These are phyloP conservation scores for Clytia hemisphaerica DNA, from an alignment of 30 jellyfish, hydroid and myxozoan species.

Conservation along the genomic window DNA sequence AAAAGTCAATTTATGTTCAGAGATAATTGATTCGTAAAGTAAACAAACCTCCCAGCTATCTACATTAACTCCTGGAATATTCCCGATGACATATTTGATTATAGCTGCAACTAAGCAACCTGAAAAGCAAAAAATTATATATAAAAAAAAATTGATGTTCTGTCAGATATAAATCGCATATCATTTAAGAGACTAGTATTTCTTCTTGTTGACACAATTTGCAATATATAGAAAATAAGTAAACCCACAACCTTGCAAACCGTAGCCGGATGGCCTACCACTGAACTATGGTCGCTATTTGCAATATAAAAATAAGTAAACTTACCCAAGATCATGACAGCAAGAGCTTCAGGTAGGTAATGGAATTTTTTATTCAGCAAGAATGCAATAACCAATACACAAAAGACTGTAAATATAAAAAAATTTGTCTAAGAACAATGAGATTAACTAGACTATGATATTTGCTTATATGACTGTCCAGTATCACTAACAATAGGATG, in stretches of 20 bases:
- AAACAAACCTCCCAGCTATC: conserved; percentile 55
- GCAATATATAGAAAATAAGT: too few relatives aligned
- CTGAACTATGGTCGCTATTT: too few relatives aligned
- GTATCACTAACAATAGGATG: too few relatives aligned
- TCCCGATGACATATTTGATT: conserved; percentile 46
- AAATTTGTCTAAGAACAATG: not conserved
- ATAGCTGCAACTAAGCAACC: conserved; percentile 57
- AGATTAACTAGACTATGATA: not conserved
- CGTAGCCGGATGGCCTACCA: too few relatives aligned
- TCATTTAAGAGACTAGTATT: not conserved
- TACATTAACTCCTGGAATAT: conserved; percentile 48
- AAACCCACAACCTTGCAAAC: not conserved
- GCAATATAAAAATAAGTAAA: not conserved
- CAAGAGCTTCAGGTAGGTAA: conserved; percentile 79
- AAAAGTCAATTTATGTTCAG: not conserved
- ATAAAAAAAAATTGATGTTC: too few relatives aligned
- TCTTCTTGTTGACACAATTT: conserved; percentile 1
- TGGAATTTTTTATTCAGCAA: conserved; percentile 55
- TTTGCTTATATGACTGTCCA: too few relatives aligned
- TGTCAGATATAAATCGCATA: not conserved
- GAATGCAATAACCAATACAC: conserved; percentile 54
- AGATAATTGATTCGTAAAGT: not conserved
- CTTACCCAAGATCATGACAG: conserved; percentile 78
- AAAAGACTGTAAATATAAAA: conserved; percentile 38
- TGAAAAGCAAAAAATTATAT: not conserved